Conservation (phyloP, 2,797 vertebrate species). For the Momotus momota region DNA sequence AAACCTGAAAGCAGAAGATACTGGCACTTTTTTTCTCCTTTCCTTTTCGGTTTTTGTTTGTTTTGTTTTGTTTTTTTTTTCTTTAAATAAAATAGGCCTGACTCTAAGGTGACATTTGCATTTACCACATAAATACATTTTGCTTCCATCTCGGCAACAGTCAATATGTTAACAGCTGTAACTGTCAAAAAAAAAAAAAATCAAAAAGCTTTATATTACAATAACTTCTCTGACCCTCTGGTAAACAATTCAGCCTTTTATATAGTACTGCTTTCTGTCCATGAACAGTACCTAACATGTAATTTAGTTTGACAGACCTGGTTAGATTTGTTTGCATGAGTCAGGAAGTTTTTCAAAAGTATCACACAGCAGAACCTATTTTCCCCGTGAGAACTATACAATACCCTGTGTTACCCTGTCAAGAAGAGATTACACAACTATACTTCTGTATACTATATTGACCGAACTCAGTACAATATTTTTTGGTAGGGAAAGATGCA, state of each 20-base stretch:
- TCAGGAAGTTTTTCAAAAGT: background rate
- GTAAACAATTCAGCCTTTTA: background rate
- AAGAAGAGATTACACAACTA: background rate
- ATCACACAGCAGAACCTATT: background rate
- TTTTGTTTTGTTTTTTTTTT: background rate
- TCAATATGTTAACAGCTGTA: background rate
- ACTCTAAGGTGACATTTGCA: background rate
- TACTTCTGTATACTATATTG: background rate
- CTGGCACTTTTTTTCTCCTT: fast-evolving
- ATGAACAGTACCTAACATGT: background rate
- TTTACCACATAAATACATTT: background rate
- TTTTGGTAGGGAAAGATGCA: background rate
- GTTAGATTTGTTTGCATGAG: background rate
- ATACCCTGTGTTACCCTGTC: background rate
- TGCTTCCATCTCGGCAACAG: background rate
- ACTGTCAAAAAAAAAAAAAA: background rate
- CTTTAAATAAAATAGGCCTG: background rate
- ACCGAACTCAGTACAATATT: background rate
- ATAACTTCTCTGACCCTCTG: background rate
- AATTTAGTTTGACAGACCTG: background rate
- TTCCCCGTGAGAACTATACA: background rate
- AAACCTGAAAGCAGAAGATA: background rate
- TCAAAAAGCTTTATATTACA: background rate
- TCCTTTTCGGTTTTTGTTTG: no score
- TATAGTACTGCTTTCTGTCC: background rate